Base-by-base conservation (phyloP, 2,797 vertebrate species). In the Paramormyrops hopkinsi region DNA sequence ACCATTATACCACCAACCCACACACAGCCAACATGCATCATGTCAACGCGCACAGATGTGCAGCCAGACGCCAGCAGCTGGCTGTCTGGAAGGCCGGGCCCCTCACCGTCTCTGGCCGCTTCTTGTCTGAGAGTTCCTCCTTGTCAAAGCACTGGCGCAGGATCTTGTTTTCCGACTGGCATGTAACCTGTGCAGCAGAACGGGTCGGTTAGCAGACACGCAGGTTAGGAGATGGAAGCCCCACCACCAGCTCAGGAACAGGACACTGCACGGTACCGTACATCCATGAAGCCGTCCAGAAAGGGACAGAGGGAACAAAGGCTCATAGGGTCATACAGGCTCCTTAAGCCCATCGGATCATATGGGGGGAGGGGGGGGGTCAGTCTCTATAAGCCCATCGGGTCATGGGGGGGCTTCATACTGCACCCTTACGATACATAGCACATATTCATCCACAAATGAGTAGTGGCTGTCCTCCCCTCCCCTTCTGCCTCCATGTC, bases 71-170 rank as follows among this genome's bases (percentile, higher is more conserved):
- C n/a, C n/a, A n/a, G n/a, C n/a, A n/a, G n/a, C n/a, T n/a, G n/a
- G n/a, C n/a, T n/a, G n/a, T 51, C 17, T 33, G 59, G 12, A 4
- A 73, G 65, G 12, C 29, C 14, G 2, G n/a, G 7, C 25, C 22
- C 90, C 94, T 92, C 93, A 99, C 99, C 93, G 99, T 99, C 90
- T 99, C 98, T 0, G 98, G 99, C 0, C 98, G 96, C 92, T 99
- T 99, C 93, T 98, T 99, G 96, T 99, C 99, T 0, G 97, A 97
- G 94, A 99, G 96, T 94, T 99, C 99, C 1, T 95, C 97, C 89
- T 96, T 94, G 88, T 98, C 95, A 0, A 99, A 99, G 93, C 98
- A 99, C 93, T 98, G 97, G 51, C 93, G 98, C 92, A 98, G 95
- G 92, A 99, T 99, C 73, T 97, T 97, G 90, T 99, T 99, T 93